A percentile compares a stretch with the other conserved stretches of the same genome.
These are phyloP conservation scores for Dascillus cervinus DNA, from an alignment of 2,888 invertebrate species.

Conservation along the genomic window DNA sequence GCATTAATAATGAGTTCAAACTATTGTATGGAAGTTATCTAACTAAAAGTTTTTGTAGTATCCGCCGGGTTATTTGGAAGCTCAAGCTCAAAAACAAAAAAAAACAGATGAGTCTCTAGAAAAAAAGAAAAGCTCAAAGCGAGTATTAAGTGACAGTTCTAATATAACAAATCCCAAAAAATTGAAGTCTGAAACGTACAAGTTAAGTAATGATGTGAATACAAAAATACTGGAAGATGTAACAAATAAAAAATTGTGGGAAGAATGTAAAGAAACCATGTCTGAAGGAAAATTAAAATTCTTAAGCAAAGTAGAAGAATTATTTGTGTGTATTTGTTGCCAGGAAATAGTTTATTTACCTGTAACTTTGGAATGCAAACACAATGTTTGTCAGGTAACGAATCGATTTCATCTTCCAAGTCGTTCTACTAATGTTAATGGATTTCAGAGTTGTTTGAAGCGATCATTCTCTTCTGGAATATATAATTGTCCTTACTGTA, in stretches of 20 bases:
- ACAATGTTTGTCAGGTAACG: conserved; percentile 76
- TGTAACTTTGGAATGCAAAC: conserved; percentile 64
- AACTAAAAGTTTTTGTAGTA: conserved; percentile 45
- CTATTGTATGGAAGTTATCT: too few relatives aligned
- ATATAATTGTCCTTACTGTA: conserved; percentile 62
- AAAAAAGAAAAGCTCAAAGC: conserved; percentile 24
- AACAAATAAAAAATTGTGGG: conserved; percentile 60
- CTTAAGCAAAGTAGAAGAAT: conserved; percentile 53
- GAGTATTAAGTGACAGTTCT: conserved; percentile 10
- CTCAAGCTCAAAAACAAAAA: conserved; percentile 49
- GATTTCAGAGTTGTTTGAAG: conserved; percentile 54
- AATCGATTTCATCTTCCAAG: too few relatives aligned
- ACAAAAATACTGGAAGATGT: conserved; percentile 49
- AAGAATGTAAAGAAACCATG: conserved; percentile 48
- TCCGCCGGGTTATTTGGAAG: conserved; percentile 65
- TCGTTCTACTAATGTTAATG: too few relatives aligned
- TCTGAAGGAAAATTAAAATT: conserved; percentile 53
- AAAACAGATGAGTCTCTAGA: conserved; percentile 34
- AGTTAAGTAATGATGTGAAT: conserved; percentile 15
- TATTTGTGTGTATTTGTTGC: conserved; percentile 74
- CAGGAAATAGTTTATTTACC: conserved; percentile 64
- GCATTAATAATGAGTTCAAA: conserved; percentile 50
- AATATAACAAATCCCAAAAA: conserved; percentile 13
- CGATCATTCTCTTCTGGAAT: conserved; percentile 58
- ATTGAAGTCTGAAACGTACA: conserved; percentile 18